phyloP scores from a whole-genome alignment of 37 sponge, comb jelly and placozoan genomes.

The Geodia barretti region DNA sequence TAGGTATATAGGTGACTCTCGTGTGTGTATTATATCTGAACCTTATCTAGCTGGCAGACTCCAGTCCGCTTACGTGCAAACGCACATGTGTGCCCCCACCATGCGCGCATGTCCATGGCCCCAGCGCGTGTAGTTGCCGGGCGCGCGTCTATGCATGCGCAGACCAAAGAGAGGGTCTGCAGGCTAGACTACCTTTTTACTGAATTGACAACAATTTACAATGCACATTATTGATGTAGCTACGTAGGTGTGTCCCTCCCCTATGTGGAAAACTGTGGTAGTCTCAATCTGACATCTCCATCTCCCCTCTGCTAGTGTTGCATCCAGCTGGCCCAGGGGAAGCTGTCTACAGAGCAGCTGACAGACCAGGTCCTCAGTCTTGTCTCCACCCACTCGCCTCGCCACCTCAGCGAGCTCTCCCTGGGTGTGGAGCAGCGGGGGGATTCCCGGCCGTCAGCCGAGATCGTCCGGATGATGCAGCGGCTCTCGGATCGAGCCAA shows the following conservation, averaged over 20 bases:
- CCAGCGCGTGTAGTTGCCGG: too few species aligned
- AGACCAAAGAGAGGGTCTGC: too few species aligned
- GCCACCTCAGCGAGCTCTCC: constrained; percentile 31
- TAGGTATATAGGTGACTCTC: too few species aligned
- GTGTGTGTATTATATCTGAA: too few species aligned
- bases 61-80: too few species aligned
- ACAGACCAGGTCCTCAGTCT: constrained; percentile 44
- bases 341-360: constrained; percentile 66
- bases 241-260: background rate
- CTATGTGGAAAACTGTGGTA: background rate
- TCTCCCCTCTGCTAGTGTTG: constrained; percentile 51
- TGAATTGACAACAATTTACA: background rate
- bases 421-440: constrained; percentile 20
- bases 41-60: too few species aligned
- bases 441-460: constrained; percentile 21
- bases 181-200: background rate
- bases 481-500: constrained; percentile 46
- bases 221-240: background rate
- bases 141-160: too few species aligned
- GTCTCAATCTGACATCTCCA: background rate
- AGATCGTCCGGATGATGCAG: constrained; percentile 61
- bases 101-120: too few species aligned
- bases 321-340: constrained; percentile 69
- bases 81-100: too few species aligned
- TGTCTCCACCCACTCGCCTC: constrained; percentile 36